phyloP scores from a whole-genome alignment of 2,797 vertebrate species.

The Heliangelus exortis region DNA sequence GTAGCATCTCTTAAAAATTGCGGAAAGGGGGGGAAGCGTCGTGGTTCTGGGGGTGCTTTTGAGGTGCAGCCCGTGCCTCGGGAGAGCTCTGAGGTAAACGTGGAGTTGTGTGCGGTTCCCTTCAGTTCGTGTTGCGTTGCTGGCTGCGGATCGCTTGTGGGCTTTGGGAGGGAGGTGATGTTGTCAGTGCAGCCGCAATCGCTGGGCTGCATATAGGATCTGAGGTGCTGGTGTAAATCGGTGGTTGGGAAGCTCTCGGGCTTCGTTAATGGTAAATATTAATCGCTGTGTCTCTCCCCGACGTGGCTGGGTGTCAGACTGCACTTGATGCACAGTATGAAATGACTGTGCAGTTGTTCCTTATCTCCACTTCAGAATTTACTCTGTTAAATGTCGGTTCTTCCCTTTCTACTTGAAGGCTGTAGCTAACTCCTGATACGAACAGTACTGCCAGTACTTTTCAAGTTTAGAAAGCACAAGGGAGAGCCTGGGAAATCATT shows the following conservation, averaged over 20 bases:
- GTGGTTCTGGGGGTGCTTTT: background rate
- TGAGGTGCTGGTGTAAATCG: background rate
- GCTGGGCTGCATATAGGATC: background rate
- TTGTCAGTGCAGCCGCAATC: background rate
- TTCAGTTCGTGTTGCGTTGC: background rate
- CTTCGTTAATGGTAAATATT: rapidly evolving
- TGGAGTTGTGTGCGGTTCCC: background rate
- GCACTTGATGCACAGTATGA: background rate
- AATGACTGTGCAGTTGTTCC: background rate
- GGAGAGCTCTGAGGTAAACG: background rate
- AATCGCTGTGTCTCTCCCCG: background rate
- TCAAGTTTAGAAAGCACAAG: background rate
- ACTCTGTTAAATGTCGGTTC: background rate
- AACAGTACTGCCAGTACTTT: background rate
- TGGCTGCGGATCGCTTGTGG: background rate
- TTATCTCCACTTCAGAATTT: background rate
- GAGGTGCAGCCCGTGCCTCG: rapidly evolving
- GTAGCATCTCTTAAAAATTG: background rate
- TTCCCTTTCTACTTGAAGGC: background rate
- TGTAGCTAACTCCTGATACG: background rate
- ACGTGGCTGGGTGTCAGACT: rapidly evolving
- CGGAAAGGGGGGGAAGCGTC: background rate
- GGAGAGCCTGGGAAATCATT: background rate
- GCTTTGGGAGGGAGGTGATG: background rate
- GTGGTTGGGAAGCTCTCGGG: rapidly evolving